Conservation (phyloP, 2,888 invertebrate species). For the Athalia cordata region DNA sequence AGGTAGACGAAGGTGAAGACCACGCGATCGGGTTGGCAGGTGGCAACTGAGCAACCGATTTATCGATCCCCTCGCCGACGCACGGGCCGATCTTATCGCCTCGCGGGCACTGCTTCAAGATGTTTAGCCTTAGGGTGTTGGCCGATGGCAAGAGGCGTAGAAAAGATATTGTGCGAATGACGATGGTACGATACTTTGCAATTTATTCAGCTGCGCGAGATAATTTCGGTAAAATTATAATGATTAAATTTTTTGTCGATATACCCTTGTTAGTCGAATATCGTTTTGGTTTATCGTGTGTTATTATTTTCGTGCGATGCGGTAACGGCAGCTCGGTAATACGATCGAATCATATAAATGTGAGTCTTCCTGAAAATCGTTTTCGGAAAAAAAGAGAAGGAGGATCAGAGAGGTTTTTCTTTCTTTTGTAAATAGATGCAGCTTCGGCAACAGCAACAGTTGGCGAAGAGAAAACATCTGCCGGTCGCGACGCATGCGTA, state of each 20-base stretch:
- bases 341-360: not conserved
- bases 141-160: slow-evolving; percentile 42
- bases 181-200: slow-evolving; percentile 13
- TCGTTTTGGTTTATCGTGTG: not conserved
- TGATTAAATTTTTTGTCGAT: not conserved
- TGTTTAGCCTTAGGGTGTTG: slow-evolving; percentile 25
- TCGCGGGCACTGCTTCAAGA: slow-evolving; percentile 5
- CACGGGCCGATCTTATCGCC: slow-evolving; percentile 23
- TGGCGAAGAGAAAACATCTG: slow-evolving; percentile 71
- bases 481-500: slow-evolving; percentile 66
- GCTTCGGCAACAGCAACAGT: slow-evolving; percentile 65
- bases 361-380: slow-evolving; percentile 19
- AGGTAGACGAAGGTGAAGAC: slow-evolving; percentile 39
- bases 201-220: not conserved
- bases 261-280: not conserved
- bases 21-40: slow-evolving; percentile 31
- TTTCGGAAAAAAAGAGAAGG: slow-evolving; percentile 14
- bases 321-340: slow-evolving; percentile 21
- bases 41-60: slow-evolving; percentile 35
- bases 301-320: not conserved
- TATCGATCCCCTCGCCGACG: slow-evolving; percentile 32
- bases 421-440: slow-evolving; percentile 65
- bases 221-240: slow-evolving; percentile 5
- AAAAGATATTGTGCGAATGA: not conserved
- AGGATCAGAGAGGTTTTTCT: slow-evolving; percentile 18